These are phyloP conservation scores for Patella depressa DNA, from an alignment of 2,888 invertebrate genomes.

Conservation along the genomic window DNA sequence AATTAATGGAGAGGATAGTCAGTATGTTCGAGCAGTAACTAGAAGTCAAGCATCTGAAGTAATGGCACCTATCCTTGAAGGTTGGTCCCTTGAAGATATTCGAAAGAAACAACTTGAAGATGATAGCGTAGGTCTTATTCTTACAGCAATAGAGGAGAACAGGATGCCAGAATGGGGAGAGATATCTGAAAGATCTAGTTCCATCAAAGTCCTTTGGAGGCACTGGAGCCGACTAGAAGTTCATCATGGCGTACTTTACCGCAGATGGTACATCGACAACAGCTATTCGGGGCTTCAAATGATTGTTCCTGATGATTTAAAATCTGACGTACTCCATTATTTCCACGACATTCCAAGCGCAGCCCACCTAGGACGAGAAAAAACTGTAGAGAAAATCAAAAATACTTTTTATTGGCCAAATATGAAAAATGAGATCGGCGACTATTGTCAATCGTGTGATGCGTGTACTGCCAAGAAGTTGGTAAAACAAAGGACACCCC, in stretches of 20 bases:
- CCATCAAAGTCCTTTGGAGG: neutral
- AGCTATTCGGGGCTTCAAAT: neutral
- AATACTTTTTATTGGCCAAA: constrained; percentile 16
- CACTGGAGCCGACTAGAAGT: neutral
- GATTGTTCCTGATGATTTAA: neutral
- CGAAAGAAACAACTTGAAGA: neutral
- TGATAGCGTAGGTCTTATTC: neutral
- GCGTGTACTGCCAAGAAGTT: constrained; percentile 1
- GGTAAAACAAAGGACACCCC: neutral
- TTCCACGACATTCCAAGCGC: constrained; percentile 2
- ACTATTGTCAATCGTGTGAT: neutral
- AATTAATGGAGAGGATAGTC: no score
- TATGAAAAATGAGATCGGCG: neutral
- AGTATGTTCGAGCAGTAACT: no score
- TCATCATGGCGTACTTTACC: neutral
- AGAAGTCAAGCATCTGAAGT: no score
- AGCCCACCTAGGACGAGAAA: constrained; percentile 13
- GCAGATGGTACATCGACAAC: neutral
- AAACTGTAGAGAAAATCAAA: constrained; percentile 5
- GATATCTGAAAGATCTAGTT: neutral
- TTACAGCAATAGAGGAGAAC: neutral
- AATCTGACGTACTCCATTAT: neutral
- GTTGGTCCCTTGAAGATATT: neutral
- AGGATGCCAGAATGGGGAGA: constrained; percentile 5
- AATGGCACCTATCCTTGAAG: neutral